A percentile compares a stretch with the other conserved stretches of the same genome.
phyloP scores from a whole-genome alignment of 30 jellyfish, hydroid and myxozoan genomes.

The Hydra vulgaris region DNA sequence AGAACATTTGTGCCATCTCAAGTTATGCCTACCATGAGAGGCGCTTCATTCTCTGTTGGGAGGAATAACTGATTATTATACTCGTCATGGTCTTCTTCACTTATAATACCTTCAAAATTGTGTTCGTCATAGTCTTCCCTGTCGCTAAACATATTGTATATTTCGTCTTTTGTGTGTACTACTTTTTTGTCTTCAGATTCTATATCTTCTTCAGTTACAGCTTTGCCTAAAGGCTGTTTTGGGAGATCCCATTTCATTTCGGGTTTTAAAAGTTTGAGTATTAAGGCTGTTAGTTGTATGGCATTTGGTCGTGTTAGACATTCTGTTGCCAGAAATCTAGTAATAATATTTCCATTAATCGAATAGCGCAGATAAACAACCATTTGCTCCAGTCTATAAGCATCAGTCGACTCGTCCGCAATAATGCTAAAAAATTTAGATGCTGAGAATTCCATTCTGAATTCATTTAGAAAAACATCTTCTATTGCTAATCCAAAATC shows the following conservation, averaged over 20 bases:
- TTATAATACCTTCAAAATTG: neutral
- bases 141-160: neutral
- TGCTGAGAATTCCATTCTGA: conserved; percentile 3
- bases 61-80: neutral
- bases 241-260: conserved; percentile 8
- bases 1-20: neutral
- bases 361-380: conserved; percentile 2
- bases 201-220: neutral
- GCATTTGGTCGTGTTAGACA: neutral
- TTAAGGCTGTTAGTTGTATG: conserved; percentile 1
- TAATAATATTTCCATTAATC: conserved; percentile 4
- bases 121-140: neutral
- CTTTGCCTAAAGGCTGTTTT: neutral
- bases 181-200: conserved; percentile 4
- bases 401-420: neutral
- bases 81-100: neutral
- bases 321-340: conserved; percentile 4
- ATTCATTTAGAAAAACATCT: conserved; percentile 6
- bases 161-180: conserved; percentile 3
- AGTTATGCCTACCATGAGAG: neutral
- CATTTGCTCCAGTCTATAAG: neutral
- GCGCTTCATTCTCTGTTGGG: neutral
- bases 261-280: neutral
- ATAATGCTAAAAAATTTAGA: neutral
- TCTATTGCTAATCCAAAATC: neutral